Base-by-base conservation (phyloP, 2,888 invertebrate species). In the Drosophila emarginata region DNA sequence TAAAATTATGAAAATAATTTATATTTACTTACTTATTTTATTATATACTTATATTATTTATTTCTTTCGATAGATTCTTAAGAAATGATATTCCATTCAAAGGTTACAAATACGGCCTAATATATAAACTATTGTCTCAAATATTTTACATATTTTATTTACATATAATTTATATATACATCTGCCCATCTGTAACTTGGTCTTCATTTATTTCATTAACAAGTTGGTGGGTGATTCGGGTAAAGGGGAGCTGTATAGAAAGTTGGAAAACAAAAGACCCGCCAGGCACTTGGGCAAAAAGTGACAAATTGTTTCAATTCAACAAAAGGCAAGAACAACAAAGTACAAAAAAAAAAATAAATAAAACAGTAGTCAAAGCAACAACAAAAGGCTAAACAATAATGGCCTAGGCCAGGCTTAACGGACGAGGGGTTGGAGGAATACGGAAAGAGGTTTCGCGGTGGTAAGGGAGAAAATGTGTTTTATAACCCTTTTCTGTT, bases 221-320 rank as follows among this genome's bases (percentile, higher is more conserved):
- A 80, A 80, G 57, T 64, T 61, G 21, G 36, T 14, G 40, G 39
- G n/a, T 61, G 32, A 53, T 4, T 9, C 32, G 32, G 32, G 11
- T 9, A 9, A 9, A 32, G 2, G 39, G 37, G 57, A 4, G 40
- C 40, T 23, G 36, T 67, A 51, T 32, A 37, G 26, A 50, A 68
- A 68, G 60, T 54, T 69, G 57, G 40, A 57, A 68, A 67, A 85
- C 80, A 72, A 74, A 69, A 74, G 54, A 74, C 76, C 64, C 62
- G 76, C 54, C 59, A 56, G 87, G 80, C 80, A 78, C 67, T 86
- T 80, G 76, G 79, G 74, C 69, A 75, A 82, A 71, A 83, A 82
- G 82, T 86, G 82, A 82, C 82, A 82, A 82, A 82, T 82, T 82
- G 87, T 82, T 82, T 86, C 87, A 83, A 86, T 86, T 86, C 87